A percentile compares a stretch with the other conserved stretches of the same genome.
These are phyloP conservation scores for Drosophila repleta DNA, from an alignment of 1,140 invertebrate species.

Conservation along the genomic window DNA sequence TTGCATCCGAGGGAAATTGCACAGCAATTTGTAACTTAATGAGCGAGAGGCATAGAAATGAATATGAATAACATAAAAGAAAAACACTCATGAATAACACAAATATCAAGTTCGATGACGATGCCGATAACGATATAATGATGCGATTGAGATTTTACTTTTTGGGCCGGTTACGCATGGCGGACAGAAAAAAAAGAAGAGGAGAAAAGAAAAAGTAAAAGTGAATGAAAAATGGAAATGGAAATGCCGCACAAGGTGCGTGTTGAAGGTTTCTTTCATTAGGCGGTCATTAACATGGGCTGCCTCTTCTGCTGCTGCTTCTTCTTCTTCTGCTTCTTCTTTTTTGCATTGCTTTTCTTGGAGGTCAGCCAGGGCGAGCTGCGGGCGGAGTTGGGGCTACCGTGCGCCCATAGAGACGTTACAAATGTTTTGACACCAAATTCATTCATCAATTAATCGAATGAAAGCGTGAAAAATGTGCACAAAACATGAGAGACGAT, in stretches of 20 bases:
- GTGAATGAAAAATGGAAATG: conserved; percentile 18
- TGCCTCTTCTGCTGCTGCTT: background rate
- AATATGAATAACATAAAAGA: background rate
- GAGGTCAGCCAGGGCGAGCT: background rate
- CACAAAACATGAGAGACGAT: conserved; percentile 6
- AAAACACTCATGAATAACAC: background rate
- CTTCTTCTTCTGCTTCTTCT: background rate
- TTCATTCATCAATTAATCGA: conserved; percentile 22
- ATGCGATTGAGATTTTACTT: conserved; percentile 2
- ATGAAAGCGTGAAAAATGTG: conserved; percentile 25
- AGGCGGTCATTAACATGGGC: conserved; percentile 17
- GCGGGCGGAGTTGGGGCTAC: background rate
- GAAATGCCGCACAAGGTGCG: conserved; percentile 17
- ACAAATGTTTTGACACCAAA: conserved; percentile 24
- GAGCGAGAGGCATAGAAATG: background rate
- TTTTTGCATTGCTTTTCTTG: conserved; percentile 10
- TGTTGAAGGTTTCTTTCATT: conserved; percentile 22
- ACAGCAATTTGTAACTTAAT: background rate
- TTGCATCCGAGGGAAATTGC: conserved; percentile 1
- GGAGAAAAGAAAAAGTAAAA: conserved; percentile 20
- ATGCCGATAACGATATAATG: conserved; percentile 5
- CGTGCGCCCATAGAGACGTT: background rate
- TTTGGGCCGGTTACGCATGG: conserved; percentile 8
- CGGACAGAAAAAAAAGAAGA: conserved; percentile 1
- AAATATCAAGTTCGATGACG: conserved; percentile 4